Base-by-base conservation (phyloP, 2,113 vertebrate species). In the Mirza zaza region DNA sequence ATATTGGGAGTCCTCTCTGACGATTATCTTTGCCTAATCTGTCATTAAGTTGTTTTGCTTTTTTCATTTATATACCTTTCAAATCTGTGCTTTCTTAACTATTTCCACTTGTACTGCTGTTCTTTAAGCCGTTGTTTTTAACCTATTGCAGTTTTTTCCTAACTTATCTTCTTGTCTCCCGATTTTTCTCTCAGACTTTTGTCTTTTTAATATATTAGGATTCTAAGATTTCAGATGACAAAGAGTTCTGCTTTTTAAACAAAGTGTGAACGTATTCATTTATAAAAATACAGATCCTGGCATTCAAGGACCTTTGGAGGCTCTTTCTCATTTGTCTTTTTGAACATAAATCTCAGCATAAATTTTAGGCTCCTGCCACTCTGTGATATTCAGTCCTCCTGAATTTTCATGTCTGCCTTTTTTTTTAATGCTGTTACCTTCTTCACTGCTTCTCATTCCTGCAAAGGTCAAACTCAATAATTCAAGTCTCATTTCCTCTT, bases 171-270 rank as follows among this genome's bases (percentile, higher is more conserved):
- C 29, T 81, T 73, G 11, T 92, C 75, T 94, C 63, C 5, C 82
- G 63, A 83, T 50, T 50, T 94, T 95, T 89, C 48, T 89, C 39
- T 92, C 25, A 55, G 8, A 68, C n/a, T 90, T 96, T 91, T 87
- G 29, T 83, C 39, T 82, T 21, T 70, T 65, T 87, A 86, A 39
- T 71, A 34, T 82, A 55, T 92, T 68, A 87, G 17, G 25, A 42
- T 94, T 81, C 2, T 87, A 90, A 76, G 29, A 71, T 96, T 86
- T 80, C 42, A 83, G 4, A 79, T 80, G 79, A 89, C 27, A 48
- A 76, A 91, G 90, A 71, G 7, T 88, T 91, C n/a, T 90, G 1
- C 36, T 82, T 1, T 67, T 52, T 79, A 73, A 89, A 90, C 50
- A 52, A 65, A 27, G 3, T 79, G 93, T 75, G 67, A 83, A 92